phyloP scores from a whole-genome alignment of 2,888 invertebrate species.

The Drymonia ruficornis region DNA sequence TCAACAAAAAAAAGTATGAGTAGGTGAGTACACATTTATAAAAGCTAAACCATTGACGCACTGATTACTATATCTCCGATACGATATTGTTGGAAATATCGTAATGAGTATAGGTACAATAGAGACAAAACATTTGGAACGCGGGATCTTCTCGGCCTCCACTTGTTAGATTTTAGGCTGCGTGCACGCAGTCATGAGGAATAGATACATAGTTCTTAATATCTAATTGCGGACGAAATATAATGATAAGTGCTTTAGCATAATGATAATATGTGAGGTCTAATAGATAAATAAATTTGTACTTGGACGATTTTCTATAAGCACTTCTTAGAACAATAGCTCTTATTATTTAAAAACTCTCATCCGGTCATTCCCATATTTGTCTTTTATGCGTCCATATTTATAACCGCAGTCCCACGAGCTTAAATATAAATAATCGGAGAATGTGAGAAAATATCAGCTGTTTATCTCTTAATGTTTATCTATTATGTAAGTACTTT shows the following conservation, averaged over 20 bases:
- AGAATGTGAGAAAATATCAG: not conserved
- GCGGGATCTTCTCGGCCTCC: no score
- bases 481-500: not conserved
- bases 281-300: not conserved
- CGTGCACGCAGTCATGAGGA: no score
- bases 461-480: not conserved
- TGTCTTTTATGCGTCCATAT: not conserved
- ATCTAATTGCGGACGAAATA: no score
- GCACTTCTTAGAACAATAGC: not conserved
- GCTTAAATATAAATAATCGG: not conserved
- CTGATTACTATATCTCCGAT: no score
- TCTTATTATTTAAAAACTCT: not conserved
- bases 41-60: no score
- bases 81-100: no score
- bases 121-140: no score
- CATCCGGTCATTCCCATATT: not conserved
- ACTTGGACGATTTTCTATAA: not conserved
- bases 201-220: no score
- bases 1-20: slow-evolving; percentile 25
- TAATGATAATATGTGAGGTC: not conserved
- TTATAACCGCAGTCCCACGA: not conserved
- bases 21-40: not conserved
- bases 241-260: no score
- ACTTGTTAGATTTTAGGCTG: no score
- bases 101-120: no score